phyloP scores from a whole-genome alignment of 2,797 vertebrate genomes.

The Moxostoma hubbsi region DNA sequence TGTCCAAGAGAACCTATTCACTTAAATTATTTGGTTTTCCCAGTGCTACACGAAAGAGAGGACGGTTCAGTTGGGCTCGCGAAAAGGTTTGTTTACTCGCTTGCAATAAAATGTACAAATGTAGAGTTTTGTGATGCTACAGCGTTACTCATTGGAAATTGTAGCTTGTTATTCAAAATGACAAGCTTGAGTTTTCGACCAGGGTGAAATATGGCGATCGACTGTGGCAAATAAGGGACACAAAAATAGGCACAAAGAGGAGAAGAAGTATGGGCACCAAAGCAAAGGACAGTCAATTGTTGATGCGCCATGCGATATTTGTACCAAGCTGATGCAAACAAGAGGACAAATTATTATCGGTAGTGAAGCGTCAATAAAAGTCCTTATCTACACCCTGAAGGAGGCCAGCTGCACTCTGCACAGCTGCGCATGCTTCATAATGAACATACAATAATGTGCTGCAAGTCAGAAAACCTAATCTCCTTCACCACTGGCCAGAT shows the following conservation, averaged over 20 bases:
- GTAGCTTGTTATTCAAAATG: too few relatives aligned
- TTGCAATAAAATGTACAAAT: too few relatives aligned
- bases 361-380: not conserved
- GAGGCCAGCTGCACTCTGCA: constrained; percentile 1
- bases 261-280: not conserved
- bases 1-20: too few relatives aligned
- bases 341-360: not conserved
- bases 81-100: too few relatives aligned
- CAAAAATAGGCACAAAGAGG: constrained; percentile 1
- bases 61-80: too few relatives aligned
- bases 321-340: constrained; percentile 5
- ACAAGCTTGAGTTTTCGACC: not conserved
- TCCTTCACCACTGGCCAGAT: not conserved
- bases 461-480: not conserved
- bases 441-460: not conserved
- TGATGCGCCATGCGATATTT: not conserved
- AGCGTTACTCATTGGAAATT: too few relatives aligned
- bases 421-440: constrained; percentile 9
- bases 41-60: too few relatives aligned
- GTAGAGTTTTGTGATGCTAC: too few relatives aligned
- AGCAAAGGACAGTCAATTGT: not conserved
- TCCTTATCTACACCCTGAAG: constrained; percentile 18
- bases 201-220: not conserved
- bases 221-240: not conserved
- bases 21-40: too few relatives aligned